phyloP scores from a whole-genome alignment of 2,888 invertebrate species.

The Esperia sulphurella region DNA sequence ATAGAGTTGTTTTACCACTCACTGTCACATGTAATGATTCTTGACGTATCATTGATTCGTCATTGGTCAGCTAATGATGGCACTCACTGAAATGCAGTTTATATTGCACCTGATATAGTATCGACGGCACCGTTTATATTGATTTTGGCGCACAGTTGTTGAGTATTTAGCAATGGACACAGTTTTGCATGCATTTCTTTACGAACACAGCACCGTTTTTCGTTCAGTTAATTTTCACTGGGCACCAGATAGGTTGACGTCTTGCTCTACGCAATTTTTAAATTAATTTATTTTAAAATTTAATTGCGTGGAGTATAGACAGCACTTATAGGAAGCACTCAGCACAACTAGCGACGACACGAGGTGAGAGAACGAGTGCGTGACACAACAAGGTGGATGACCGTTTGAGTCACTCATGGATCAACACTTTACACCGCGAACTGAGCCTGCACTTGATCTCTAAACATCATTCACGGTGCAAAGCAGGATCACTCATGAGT shows the following conservation, averaged over 20 bases:
- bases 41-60: slow-evolving; percentile 51
- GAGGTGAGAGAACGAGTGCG: slow-evolving; percentile 78
- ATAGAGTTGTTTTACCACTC: slow-evolving; percentile 74
- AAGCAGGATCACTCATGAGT: neutral
- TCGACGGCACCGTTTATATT: slow-evolving; percentile 77
- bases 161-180: slow-evolving; percentile 79
- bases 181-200: slow-evolving; percentile 78
- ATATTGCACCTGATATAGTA: slow-evolving; percentile 75
- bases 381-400: slow-evolving; percentile 38
- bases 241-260: slow-evolving; percentile 71
- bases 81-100: slow-evolving; percentile 80
- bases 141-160: slow-evolving; percentile 79
- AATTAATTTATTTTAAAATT: no score
- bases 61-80: slow-evolving; percentile 61
- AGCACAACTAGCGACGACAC: slow-evolving; percentile 74
- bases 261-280: slow-evolving; percentile 43
- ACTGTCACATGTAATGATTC: slow-evolving; percentile 87
- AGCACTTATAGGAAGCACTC: slow-evolving; percentile 75
- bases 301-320: slow-evolving; percentile 49
- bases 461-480: neutral
- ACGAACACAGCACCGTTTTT: slow-evolving; percentile 75
- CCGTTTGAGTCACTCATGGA: slow-evolving; percentile 20
- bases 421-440: slow-evolving; percentile 1
- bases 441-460: neutral
- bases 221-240: slow-evolving; percentile 72